Conservation (phyloP, 2,113 vertebrate species). For the Takifugu flavidus region DNA sequence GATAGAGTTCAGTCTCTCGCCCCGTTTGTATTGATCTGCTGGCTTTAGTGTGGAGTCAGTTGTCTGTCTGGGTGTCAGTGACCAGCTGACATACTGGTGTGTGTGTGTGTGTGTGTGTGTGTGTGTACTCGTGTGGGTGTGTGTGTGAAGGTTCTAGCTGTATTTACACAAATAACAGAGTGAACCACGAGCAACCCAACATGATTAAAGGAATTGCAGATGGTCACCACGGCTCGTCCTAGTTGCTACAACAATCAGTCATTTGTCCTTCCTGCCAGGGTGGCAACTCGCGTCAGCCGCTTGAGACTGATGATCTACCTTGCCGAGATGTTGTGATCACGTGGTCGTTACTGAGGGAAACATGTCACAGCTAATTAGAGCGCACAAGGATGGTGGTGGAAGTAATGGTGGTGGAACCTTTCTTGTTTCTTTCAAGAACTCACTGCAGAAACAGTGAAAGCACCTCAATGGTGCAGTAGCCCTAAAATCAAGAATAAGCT, state of each 20-base stretch:
- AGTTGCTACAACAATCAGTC: conserved; percentile 10
- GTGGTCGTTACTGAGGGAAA: too few relatives aligned
- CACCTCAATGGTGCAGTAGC: too few relatives aligned
- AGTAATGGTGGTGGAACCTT: too few relatives aligned
- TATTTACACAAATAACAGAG: conserved; percentile 2
- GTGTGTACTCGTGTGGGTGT: too few relatives aligned
- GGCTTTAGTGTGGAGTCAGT: conserved; percentile 11
- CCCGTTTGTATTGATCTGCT: conserved; percentile 32
- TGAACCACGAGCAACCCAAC: conserved; percentile 9
- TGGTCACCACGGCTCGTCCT: not conserved
- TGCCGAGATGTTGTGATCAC: conserved; percentile 17
- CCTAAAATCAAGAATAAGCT: too few relatives aligned
- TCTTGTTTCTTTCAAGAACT: too few relatives aligned
- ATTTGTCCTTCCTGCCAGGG: conserved; percentile 20
- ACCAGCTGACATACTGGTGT: conserved; percentile 20
- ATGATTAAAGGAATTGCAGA: not conserved
- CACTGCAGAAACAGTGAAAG: too few relatives aligned
- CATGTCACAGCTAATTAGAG: too few relatives aligned
- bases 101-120: too few relatives aligned
- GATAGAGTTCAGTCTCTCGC: conserved; percentile 44
- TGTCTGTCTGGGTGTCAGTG: conserved; percentile 20
- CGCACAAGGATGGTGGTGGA: too few relatives aligned
- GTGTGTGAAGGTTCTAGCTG: too few relatives aligned
- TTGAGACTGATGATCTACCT: conserved; percentile 10
- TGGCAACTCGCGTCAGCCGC: conserved; percentile 27